Evolutionary conservation across 2,888 invertebrate species (phyloP).

Genomic region (Nephrotoma appendiculata): DNA sequence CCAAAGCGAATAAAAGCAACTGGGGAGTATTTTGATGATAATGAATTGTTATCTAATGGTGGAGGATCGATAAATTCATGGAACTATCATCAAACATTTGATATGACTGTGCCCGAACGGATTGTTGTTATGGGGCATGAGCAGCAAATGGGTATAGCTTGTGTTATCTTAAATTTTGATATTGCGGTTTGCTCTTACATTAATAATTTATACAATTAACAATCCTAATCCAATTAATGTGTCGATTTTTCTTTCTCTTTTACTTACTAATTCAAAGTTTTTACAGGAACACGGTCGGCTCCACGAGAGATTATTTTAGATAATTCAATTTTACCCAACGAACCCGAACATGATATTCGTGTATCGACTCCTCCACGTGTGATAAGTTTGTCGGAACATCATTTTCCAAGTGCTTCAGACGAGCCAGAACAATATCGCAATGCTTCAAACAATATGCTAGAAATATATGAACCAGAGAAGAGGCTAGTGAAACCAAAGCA

Average conservation of each 20-base stretch:
- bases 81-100: slow-evolving; percentile 60
- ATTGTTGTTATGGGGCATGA: slow-evolving; percentile 77
- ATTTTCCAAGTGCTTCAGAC: slow-evolving; percentile 57
- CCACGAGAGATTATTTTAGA: slow-evolving; percentile 76
- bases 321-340: slow-evolving; percentile 59
- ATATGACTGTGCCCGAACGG: slow-evolving; percentile 88
- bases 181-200: neutral
- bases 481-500: slow-evolving; percentile 12
- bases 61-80: slow-evolving; percentile 40
- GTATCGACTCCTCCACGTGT: slow-evolving; percentile 82
- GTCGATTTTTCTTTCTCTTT: neutral
- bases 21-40: slow-evolving; percentile 50
- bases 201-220: neutral
- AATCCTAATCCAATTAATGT: neutral
- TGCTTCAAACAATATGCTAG: neutral
- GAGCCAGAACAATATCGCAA: slow-evolving; percentile 14
- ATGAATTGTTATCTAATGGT: slow-evolving; percentile 43
- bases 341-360: slow-evolving; percentile 51
- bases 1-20: slow-evolving; percentile 65
- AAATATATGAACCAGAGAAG: slow-evolving; percentile 15
- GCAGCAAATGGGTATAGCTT: slow-evolving; percentile 35
- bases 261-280: neutral
- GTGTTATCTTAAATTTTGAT: neutral
- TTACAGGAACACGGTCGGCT: slow-evolving; percentile 63
- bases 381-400: slow-evolving; percentile 73